These are phyloP conservation scores for Drosophila picticornis DNA, from an alignment of 2,888 invertebrate genomes.

Conservation along the genomic window DNA sequence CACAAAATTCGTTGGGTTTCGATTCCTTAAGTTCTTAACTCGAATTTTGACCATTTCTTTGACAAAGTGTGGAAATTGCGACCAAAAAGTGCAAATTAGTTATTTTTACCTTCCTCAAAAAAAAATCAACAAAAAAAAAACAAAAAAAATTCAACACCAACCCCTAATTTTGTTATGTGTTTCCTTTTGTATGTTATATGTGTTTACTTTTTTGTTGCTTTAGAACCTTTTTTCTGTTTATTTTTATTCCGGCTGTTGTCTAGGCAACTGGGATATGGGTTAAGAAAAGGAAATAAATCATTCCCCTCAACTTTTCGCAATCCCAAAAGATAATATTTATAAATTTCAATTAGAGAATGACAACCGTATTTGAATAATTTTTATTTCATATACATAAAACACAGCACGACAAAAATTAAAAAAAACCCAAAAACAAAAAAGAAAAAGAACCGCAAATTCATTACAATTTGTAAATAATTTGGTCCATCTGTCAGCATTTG, in stretches of 20 bases:
- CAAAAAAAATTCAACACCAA: neutral
- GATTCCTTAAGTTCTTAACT: slow-evolving; percentile 42
- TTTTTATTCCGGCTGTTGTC: slow-evolving; percentile 27
- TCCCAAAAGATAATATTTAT: neutral
- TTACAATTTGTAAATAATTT: slow-evolving; percentile 16
- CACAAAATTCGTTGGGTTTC: slow-evolving; percentile 37
- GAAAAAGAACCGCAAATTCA: neutral
- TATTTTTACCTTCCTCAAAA: slow-evolving; percentile 14
- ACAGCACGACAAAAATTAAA: slow-evolving; percentile 10
- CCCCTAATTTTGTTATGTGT: slow-evolving; percentile 39
- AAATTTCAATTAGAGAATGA: slow-evolving; percentile 7
- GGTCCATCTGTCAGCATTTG: slow-evolving; percentile 12
- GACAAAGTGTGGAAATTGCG: slow-evolving; percentile 67
- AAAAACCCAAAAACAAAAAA: neutral
- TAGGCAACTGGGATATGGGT: slow-evolving; percentile 20
- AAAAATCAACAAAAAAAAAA: slow-evolving; percentile 19
- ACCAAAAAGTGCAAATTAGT: slow-evolving; percentile 79
- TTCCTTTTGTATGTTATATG: slow-evolving; percentile 59
- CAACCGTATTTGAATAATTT: slow-evolving; percentile 14
- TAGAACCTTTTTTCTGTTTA: slow-evolving; percentile 28
- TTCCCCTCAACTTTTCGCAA: slow-evolving; percentile 1
- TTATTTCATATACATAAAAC: slow-evolving; percentile 3
- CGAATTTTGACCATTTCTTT: slow-evolving; percentile 28
- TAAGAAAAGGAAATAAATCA: neutral
- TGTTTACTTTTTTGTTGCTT: slow-evolving; percentile 31